Evolutionary conservation across 2,888 invertebrate species (phyloP), one percentile per base, ranked within the genome.

Genomic region (Eucera pruinosa): DNA sequence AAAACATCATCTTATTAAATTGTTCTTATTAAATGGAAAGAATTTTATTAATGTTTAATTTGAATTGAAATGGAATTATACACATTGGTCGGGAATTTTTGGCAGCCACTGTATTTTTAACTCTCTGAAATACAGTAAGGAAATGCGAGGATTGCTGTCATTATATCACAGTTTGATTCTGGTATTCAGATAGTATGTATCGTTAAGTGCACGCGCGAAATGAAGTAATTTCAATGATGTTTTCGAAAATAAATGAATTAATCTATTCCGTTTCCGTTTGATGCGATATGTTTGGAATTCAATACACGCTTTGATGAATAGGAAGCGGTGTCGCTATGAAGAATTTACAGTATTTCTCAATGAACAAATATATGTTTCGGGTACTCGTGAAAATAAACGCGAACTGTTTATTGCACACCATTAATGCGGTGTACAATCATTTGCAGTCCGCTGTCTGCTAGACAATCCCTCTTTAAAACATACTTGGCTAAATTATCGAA

Each of bases 301-400:
- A 39, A 33, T 45, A 57, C 25, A 9, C 52, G 74, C 41, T 67
- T 74, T 74, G 74, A 68, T 73, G 73, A 67, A 61, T 65, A 20
- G n/a, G 55, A 15, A 57, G 5, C n/a, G n/a, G 61, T 66, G 65
- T 65, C 60, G 60, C 43, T 43, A 45, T 45, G 70, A 65, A 60
- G 76, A 70, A 66, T 76, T 75, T 27, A 55, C 50, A 54, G 58
- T 33, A 5, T 54, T 75, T 52, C 41, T 33, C 64, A 7, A 0
- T 18, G 64, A 60, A 60, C 33, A 48, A 65, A 65, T 48, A 43
- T 43, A n/a, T n/a, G 64, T 64, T 75, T 45, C 23, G 36, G 48
- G 23, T 33, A 65, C 11, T 39, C 58, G 27, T 18, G 45, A 64
- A 77, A 77, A 75, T 65, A 65, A 77, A 69, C 69, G 69, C 43